phyloP scores from a whole-genome alignment of 2,113 vertebrate genomes.

The Callocephalon fimbriatum region DNA sequence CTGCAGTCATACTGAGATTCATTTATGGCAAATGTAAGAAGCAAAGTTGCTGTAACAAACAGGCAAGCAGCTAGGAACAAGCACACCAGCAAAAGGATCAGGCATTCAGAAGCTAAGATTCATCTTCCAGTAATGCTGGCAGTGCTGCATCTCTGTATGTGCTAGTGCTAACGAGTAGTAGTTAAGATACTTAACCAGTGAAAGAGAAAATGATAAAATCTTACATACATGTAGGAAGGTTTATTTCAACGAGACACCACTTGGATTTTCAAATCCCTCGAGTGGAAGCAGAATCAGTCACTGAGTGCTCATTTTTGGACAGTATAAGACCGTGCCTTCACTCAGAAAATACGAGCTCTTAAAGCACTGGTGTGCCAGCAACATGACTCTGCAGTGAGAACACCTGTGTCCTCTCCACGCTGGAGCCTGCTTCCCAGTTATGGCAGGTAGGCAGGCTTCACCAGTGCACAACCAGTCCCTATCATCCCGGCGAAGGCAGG shows the following conservation, averaged over 20 bases:
- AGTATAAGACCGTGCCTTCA: not conserved
- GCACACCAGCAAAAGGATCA: not conserved
- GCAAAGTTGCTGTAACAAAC: not conserved
- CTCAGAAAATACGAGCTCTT: rapidly evolving
- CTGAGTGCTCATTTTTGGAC: not conserved
- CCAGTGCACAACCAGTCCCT: not conserved
- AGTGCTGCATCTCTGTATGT: not conserved
- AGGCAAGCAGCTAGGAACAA: not conserved
- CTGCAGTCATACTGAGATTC: not conserved
- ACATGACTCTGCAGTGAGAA: not conserved
- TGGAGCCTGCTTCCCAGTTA: not conserved
- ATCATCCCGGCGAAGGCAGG: not conserved
- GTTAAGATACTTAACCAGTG: not conserved
- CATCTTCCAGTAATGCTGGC: not conserved
- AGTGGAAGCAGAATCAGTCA: not conserved
- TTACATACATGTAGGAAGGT: not conserved
- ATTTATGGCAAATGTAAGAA: not conserved
- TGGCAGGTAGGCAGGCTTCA: not conserved
- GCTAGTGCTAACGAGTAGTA: not conserved
- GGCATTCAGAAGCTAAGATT: not conserved
- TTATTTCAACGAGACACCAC: not conserved
- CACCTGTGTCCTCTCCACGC: not conserved
- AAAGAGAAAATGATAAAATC: not conserved
- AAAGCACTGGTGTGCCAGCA: not conserved
- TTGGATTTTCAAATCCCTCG: not conserved